Evolutionary conservation across 2,797 vertebrate genomes (phyloP), one percentile per base, ranked within the genome.

Genomic region (Sebastolobus altivelis): DNA sequence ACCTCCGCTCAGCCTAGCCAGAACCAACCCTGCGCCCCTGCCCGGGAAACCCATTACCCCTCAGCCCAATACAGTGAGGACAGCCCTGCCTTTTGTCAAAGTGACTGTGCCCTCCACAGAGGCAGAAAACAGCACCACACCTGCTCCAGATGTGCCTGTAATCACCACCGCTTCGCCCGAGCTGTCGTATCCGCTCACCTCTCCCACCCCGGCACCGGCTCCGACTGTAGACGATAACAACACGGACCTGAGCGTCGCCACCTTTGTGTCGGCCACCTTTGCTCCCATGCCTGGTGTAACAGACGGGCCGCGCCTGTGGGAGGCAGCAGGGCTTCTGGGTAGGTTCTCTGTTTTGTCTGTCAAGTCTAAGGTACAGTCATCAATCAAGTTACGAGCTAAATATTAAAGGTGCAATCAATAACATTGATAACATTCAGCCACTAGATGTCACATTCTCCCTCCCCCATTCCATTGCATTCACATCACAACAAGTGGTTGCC

Each of bases 271-370:
- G 4, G 95, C 90, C 11, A 96, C 93, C 27, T 96, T 96, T 63
- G 91, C 93, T 9, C 96, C 94, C 8, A 96, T 96, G 95, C 95
- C 95, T 2, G 93, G 95, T 0, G 90, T 94, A 18, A 96, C 94
- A 20, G 92, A 95, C 2, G 93, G 85, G 33, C 91, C 94, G 0
- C 91, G 87, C 14, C 80, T 89, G 10, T 95, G 95, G 95, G 96
- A 96, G 76, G 94, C 93, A 52, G 93, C 91, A 0, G 94, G 92
- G n/a, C 85, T 95, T 76, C 88, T 95, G 66, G 96, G 96, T 96
- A 83, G 70, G 92, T 77, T 43, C 29, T 33, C 8, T 4, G 29
- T 20, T 40, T 31, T 14, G 1, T 46, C 37, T 52, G 38, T 18
- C 11, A 2, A 60, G 27, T 65, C 13, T 56, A 2, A 73, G 54